phyloP scores from a whole-genome alignment of 64 coral and sea anemone genomes.

The Anthopleura sola region DNA sequence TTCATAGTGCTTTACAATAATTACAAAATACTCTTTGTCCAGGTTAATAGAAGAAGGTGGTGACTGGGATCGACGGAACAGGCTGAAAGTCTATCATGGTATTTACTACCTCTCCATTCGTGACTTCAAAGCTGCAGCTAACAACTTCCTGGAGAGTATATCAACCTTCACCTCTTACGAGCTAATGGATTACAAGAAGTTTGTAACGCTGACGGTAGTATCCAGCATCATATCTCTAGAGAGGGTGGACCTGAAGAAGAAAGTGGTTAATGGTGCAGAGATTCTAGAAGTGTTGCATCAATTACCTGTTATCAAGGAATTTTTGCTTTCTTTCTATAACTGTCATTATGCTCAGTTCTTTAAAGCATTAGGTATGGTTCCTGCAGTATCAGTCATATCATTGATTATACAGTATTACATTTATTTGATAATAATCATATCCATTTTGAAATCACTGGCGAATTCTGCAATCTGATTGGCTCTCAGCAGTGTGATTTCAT shows the following conservation, averaged over 20 bases:
- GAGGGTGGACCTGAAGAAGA: conserved; percentile 85
- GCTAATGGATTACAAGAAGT: conserved; percentile 96
- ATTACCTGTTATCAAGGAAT: conserved; percentile 76
- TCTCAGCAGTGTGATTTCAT: no score
- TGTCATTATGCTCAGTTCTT: conserved; percentile 93
- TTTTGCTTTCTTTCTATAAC: conserved; percentile 89
- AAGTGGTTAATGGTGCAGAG: conserved; percentile 95
- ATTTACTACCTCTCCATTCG: conserved; percentile 94
- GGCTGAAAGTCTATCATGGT: conserved; percentile 98
- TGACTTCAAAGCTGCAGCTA: conserved; percentile 92
- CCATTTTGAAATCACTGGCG: no score
- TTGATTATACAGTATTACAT: no score
- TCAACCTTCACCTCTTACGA: conserved; percentile 99
- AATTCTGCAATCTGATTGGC: no score
- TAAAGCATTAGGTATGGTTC: conserved; percentile 66
- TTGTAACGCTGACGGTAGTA: conserved; percentile 90
- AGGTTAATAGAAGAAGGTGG: conserved; percentile 98
- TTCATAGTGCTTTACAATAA: no score
- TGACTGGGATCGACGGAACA: conserved; percentile 93
- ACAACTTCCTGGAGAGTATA: conserved; percentile 95
- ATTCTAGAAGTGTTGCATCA: conserved; percentile 97
- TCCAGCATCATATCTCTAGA: conserved; percentile 89
- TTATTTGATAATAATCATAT: no score
- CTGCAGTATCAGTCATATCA: background rate
- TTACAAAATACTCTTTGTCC: background rate